Evolutionary conservation across 2,888 invertebrate species (phyloP).

Genomic region (Thymelicus lineola): DNA sequence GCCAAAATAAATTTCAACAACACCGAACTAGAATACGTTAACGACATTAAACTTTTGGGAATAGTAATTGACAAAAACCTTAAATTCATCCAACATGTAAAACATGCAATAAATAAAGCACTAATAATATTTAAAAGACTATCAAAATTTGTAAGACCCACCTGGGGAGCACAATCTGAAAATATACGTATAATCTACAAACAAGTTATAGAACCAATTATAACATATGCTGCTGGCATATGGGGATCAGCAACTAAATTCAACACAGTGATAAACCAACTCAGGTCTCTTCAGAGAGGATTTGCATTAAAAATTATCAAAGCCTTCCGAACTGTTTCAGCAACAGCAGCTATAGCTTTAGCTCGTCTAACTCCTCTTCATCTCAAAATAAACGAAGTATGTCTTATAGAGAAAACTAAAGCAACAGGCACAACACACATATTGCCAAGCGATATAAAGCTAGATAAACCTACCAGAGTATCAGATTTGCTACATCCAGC

Average conservation of each 20-base stretch:
- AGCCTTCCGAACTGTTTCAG: conserved; percentile 1
- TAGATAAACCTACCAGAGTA: background rate
- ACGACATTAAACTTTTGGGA: no score
- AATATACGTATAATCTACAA: no score
- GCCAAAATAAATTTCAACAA: no score
- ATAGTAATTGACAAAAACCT: no score
- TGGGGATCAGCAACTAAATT: background rate
- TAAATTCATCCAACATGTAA: no score
- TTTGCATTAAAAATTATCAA: conserved; percentile 15
- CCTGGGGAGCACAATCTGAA: no score
- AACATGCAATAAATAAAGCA: no score
- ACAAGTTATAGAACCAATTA: no score
- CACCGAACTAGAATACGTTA: no score
- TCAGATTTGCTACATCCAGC: background rate
- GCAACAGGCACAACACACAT: background rate
- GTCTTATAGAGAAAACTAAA: background rate
- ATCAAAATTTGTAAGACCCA: no score
- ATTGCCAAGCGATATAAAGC: background rate
- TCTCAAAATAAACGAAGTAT: background rate
- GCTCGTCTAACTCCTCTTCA: background rate
- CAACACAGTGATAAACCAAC: background rate
- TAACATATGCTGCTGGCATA: no score
- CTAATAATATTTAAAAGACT: no score
- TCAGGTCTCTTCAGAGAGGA: background rate
- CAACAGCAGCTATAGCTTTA: background rate